Conservation (phyloP, 2,113 vertebrate genomes). For the Danionella cerebrum region DNA sequence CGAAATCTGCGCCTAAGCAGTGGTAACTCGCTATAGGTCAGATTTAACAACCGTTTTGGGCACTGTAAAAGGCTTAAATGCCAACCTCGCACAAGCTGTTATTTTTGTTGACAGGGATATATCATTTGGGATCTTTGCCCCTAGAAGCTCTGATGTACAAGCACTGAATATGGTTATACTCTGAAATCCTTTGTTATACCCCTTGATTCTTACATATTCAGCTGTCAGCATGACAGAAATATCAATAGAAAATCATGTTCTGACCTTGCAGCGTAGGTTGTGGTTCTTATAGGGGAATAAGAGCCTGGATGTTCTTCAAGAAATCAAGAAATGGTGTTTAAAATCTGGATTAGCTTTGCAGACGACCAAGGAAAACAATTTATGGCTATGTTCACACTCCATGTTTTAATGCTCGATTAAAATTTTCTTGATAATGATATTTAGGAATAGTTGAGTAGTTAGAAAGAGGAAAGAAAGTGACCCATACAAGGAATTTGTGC, state of each 20-base stretch:
- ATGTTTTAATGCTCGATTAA: too few relatives aligned
- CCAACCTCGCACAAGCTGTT: conserved; percentile 4
- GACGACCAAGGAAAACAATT: too few relatives aligned
- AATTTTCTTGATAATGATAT: too few relatives aligned
- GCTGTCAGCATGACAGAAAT: background rate
- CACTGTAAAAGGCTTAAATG: conserved; percentile 19
- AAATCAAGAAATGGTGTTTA: background rate
- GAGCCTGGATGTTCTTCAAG: too few relatives aligned
- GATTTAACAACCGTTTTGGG: conserved; percentile 30
- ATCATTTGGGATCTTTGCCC: conserved; percentile 10
- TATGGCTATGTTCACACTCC: too few relatives aligned
- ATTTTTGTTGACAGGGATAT: conserved; percentile 18
- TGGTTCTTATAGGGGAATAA: background rate
- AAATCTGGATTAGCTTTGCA: background rate
- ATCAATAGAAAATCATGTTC: conserved; percentile 5
- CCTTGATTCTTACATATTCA: background rate
- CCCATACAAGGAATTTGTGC: too few relatives aligned
- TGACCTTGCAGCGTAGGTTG: background rate
- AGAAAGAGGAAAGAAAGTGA: too few relatives aligned
- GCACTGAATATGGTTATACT: background rate
- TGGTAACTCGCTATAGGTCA: conserved; percentile 26
- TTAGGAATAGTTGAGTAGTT: too few relatives aligned
- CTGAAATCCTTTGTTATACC: background rate
- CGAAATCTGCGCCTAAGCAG: conserved; percentile 20
- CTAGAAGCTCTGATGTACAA: background rate